phyloP scores from a whole-genome alignment of 2,113 vertebrate genomes.

The Acanthisitta chloris region DNA sequence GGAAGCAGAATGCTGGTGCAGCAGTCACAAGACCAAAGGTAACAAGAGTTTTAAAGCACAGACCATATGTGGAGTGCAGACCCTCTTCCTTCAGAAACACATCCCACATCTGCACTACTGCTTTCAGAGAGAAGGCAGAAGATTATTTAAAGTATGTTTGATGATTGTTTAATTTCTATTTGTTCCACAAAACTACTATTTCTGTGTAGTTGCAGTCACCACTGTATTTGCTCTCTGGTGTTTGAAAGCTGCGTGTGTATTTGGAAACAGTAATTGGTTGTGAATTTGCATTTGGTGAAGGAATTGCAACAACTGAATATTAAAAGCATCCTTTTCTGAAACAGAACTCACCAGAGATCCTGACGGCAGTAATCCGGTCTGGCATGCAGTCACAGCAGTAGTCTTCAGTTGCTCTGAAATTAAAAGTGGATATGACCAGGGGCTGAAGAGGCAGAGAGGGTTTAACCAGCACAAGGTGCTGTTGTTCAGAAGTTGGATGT shows the following conservation, averaged over 20 bases:
- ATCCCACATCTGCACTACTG: too few relatives aligned
- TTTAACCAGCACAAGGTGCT: neutral
- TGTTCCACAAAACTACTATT: neutral
- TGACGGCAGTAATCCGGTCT: neutral
- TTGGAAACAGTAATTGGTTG: neutral
- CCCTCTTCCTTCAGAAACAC: neutral
- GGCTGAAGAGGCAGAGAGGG: fast-evolving
- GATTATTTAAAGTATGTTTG: neutral
- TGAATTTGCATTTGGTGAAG: neutral
- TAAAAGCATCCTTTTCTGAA: neutral
- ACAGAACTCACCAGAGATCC: neutral
- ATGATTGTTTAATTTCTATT: neutral
- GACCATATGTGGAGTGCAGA: neutral
- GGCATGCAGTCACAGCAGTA: neutral
- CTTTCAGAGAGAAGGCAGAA: neutral
- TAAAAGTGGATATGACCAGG: neutral
- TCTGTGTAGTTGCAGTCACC: neutral
- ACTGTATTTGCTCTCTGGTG: neutral
- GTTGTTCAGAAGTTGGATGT: neutral
- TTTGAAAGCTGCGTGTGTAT: neutral
- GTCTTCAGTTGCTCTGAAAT: neutral
- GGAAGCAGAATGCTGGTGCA: neutral
- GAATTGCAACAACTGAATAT: neutral
- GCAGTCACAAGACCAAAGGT: neutral
- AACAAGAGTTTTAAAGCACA: neutral